phyloP scores from a whole-genome alignment of 2,113 vertebrate species.

The Psittacula cyanocephala region DNA sequence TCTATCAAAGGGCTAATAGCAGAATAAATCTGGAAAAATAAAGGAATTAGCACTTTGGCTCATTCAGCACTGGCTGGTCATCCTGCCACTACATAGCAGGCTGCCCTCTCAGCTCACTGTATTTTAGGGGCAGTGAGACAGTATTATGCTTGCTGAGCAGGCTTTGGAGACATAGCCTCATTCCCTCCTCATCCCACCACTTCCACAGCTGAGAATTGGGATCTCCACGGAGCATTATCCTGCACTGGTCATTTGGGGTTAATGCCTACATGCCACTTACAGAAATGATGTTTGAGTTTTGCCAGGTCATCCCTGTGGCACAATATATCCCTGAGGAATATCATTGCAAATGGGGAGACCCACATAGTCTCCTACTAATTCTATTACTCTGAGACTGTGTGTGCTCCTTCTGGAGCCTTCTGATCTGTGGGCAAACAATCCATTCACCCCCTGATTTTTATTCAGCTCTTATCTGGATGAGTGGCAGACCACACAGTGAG shows the following conservation, averaged over 20 bases:
- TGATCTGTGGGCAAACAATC: neutral
- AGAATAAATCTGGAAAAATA: neutral
- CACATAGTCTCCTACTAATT: neutral
- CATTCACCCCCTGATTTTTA: neutral
- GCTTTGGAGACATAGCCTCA: neutral
- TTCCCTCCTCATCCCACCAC: neutral
- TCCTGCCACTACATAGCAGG: neutral
- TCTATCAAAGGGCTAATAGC: neutral
- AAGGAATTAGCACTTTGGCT: neutral
- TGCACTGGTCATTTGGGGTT: neutral
- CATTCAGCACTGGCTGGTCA: rapidly evolving
- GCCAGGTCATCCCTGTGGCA: neutral
- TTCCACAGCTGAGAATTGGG: neutral
- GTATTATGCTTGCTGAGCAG: rapidly evolving
- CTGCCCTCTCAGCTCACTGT: neutral
- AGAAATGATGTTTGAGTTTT: neutral
- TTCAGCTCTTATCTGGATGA: neutral
- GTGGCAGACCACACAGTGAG: neutral
- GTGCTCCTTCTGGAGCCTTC: neutral
- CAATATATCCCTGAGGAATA: neutral
- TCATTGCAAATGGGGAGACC: neutral
- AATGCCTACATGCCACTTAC: neutral
- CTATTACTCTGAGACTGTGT: rapidly evolving
- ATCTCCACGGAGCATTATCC: neutral
- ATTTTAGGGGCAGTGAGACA: rapidly evolving